Conservation (phyloP, 2,888 invertebrate genomes). For the Dryobotodes eremita region DNA sequence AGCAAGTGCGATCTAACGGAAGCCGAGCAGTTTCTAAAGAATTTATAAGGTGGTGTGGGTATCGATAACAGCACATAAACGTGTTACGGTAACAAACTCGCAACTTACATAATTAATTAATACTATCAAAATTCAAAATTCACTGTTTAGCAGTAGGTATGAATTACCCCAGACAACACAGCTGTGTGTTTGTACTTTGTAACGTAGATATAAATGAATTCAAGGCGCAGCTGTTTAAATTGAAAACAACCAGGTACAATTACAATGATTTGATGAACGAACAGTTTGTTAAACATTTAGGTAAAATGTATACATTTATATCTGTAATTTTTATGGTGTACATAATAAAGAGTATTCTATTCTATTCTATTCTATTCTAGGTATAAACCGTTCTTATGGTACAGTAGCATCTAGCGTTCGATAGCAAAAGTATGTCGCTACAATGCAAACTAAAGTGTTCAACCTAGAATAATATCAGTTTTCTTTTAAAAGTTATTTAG, state of each 20-base stretch:
- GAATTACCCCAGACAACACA: background rate
- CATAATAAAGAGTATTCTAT: too few relatives aligned
- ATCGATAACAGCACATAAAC: constrained; percentile 1
- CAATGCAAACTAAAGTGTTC: background rate
- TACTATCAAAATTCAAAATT: background rate
- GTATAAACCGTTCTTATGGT: background rate
- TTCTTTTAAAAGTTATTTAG: too few relatives aligned
- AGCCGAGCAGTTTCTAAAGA: background rate
- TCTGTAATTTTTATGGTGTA: too few relatives aligned
- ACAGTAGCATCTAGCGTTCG: constrained; percentile 25
- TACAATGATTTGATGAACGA: background rate
- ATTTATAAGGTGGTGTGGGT: constrained; percentile 1
- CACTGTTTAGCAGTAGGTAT: background rate
- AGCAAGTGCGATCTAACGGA: constrained; percentile 1
- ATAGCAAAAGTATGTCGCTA: constrained; percentile 13
- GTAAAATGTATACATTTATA: too few relatives aligned
- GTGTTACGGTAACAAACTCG: background rate
- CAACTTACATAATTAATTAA: background rate
- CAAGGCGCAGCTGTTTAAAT: background rate
- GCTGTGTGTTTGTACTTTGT: constrained; percentile 6
- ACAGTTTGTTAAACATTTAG: background rate
- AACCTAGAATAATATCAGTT: background rate
- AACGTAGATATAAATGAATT: background rate
- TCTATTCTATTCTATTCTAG: too few relatives aligned
- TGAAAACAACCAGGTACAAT: background rate